Evolutionary conservation across 1,140 invertebrate species (phyloP).

Genomic region (Drosophila rufa): DNA sequence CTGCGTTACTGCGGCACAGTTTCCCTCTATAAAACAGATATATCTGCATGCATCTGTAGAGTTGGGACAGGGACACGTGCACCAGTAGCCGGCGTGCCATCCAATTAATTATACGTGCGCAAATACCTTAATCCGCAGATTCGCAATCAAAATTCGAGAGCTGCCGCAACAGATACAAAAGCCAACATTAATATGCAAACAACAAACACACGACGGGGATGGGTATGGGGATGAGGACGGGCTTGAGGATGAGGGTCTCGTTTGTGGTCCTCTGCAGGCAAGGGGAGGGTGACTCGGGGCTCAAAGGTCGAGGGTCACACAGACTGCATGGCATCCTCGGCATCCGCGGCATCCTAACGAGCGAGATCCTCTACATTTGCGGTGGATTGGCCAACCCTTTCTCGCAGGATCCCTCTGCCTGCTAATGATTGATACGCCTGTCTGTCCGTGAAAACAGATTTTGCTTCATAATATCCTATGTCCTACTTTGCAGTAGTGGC

Average conservation of each 20-base stretch:
- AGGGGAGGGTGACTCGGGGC: constrained; percentile 15
- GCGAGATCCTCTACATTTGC: constrained; percentile 50
- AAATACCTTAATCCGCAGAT: constrained; percentile 82
- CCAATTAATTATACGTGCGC: constrained; percentile 84
- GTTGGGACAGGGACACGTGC: constrained; percentile 56
- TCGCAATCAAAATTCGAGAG: constrained; percentile 82
- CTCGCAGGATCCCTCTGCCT: constrained; percentile 10
- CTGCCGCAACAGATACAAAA: constrained; percentile 69
- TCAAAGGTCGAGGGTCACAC: constrained; percentile 45
- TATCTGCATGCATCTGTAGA: constrained; percentile 8
- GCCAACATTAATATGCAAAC: constrained; percentile 75
- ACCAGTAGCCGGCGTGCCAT: constrained; percentile 59
- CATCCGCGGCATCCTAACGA: constrained; percentile 41
- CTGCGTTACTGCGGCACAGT: not conserved
- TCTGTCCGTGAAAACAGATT: constrained; percentile 41
- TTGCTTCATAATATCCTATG: constrained; percentile 17
- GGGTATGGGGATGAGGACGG: not conserved
- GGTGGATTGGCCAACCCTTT: constrained; percentile 54
- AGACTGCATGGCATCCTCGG: constrained; percentile 17
- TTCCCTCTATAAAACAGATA: not conserved
- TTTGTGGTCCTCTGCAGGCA: constrained; percentile 25
- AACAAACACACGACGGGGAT: constrained; percentile 40
- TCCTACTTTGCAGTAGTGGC: no score
- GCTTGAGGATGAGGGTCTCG: constrained; percentile 28
- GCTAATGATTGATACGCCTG: constrained; percentile 51